Base-by-base conservation (phyloP, 2,797 vertebrate genomes). In the Pogonophryne albipinna region DNA sequence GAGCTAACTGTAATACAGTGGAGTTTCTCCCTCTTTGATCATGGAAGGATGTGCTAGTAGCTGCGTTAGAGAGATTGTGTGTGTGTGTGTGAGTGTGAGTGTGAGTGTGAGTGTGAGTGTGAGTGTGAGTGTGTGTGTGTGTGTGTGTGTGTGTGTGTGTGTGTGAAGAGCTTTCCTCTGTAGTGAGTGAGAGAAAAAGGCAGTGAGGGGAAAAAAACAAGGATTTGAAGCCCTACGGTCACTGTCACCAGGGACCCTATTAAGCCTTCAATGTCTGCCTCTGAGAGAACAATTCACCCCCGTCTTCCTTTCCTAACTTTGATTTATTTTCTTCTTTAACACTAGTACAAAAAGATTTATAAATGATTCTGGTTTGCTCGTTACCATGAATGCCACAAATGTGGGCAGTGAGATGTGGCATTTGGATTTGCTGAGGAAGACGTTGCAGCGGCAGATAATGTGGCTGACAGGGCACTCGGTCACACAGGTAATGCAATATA, bases 401-500 rank as follows among this genome's bases (percentile, higher is more conserved):
- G 42, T 10, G 60, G 50, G 46, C 47, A 46, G 34, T 60, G 16
- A 60, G 45, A 59, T 34, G 66, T 52, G 68, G 14, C 41, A 59
- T 11, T 15, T 9, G 34, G 63, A 81, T 86, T 77, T 81, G 5
- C 46, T 73, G 38, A 50, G 19, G 66, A 55, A n/a, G 1, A 44
- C 23, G 63, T 20, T 12, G 41, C 47, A 55, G 52, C 51, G 66
- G 57, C 56, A 78, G 71, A 85, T 74, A 60, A 68, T 71, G 71
- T 10, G 77, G 68, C 72, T 83, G 63, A 63, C 45, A 52, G 65
- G 74, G 50, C 62, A 55, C 64, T 64, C 41, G 17, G 74, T 80
- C 78, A 76, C 76, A 86, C 45, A 78, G 71, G 76, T 89, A 88
- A 89, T 84, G 71, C 61, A 81, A 81, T 80, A 85, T 85, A 82